Percentiles rank a stretch among this genome's conserved stretches.
phyloP scores from a whole-genome alignment of 2,888 invertebrate species.

The Macropis europaea region DNA sequence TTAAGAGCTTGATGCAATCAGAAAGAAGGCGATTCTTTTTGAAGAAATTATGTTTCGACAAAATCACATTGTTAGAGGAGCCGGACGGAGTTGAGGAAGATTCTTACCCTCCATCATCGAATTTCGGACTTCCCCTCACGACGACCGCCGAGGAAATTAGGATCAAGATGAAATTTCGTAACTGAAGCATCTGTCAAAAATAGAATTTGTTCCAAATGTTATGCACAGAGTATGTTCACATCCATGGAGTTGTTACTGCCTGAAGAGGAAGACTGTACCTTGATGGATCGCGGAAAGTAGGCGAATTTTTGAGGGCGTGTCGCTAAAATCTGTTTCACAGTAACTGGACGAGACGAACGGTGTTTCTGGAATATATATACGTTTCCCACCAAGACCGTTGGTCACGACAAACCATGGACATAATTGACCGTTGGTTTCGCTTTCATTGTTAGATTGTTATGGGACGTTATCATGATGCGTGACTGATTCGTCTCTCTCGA shows the following conservation, averaged over 20 bases:
- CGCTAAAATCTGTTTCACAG: conserved; percentile 25
- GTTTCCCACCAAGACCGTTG: conserved; percentile 61
- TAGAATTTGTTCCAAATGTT: background rate
- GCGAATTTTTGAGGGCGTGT: conserved; percentile 10
- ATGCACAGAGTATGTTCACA: too few relatives aligned
- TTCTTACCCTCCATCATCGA: conserved; percentile 73
- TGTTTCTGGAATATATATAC: conserved; percentile 72
- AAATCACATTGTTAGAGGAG: too few relatives aligned
- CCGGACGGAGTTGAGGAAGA: background rate
- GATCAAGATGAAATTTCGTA: conserved; percentile 7
- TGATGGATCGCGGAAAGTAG: background rate
- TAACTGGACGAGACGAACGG: conserved; percentile 62
- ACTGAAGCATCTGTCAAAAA: conserved; percentile 57
- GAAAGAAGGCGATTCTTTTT: too few relatives aligned
- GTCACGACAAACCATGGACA: conserved; percentile 63
- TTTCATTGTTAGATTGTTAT: conserved; percentile 77
- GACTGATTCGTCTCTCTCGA: conserved; percentile 57
- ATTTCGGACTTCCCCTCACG: conserved; percentile 72
- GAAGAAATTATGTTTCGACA: too few relatives aligned
- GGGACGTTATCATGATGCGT: conserved; percentile 72
- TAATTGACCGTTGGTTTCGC: conserved; percentile 78
- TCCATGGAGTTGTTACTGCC: too few relatives aligned
- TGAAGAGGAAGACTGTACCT: conserved; percentile 28
- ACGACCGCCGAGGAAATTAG: conserved; percentile 26
- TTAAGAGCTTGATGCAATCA: too few relatives aligned